A percentile compares a stretch with the other conserved stretches of the same genome.
phyloP scores from a whole-genome alignment of 2,888 invertebrate species.

The Drosophila histrio region DNA sequence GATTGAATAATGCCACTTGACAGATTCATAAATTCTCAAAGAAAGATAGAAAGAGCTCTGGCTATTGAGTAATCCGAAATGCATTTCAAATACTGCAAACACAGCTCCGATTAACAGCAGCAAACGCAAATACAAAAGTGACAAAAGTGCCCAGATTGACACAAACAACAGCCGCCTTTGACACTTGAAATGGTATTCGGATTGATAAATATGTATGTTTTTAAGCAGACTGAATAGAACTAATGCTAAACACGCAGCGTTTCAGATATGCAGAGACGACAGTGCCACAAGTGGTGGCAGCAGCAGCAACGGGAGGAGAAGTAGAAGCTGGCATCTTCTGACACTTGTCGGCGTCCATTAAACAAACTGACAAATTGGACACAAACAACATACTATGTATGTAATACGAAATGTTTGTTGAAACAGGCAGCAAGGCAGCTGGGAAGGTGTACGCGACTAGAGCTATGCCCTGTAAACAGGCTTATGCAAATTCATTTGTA shows the following conservation, averaged over 20 bases:
- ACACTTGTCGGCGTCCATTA: slow-evolving; percentile 67
- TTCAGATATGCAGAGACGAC: slow-evolving; percentile 5
- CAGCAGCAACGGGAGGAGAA: neutral
- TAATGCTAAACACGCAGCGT: neutral
- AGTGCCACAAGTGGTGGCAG: slow-evolving; percentile 6
- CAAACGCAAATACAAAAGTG: slow-evolving; percentile 14
- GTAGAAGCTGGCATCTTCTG: slow-evolving; percentile 27
- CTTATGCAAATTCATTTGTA: neutral
- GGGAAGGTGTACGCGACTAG: neutral
- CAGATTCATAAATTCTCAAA: slow-evolving; percentile 28
- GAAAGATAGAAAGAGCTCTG: neutral
- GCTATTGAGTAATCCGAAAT: slow-evolving; percentile 22
- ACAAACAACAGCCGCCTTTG: slow-evolving; percentile 55
- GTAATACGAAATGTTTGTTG: slow-evolving; percentile 6
- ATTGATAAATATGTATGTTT: slow-evolving; percentile 46
- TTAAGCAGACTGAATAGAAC: slow-evolving; percentile 21
- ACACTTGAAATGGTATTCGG: slow-evolving; percentile 50
- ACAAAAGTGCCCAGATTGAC: slow-evolving; percentile 36
- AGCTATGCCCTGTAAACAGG: slow-evolving; percentile 6
- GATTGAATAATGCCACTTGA: slow-evolving; percentile 53
- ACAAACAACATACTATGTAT: too few species aligned
- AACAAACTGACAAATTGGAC: slow-evolving; percentile 63
- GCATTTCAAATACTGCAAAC: slow-evolving; percentile 33
- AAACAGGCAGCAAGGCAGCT: neutral
- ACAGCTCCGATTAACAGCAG: slow-evolving; percentile 44